Evolutionary conservation across 1,140 invertebrate species (phyloP).

Genomic region (Steinernema feltiae): DNA sequence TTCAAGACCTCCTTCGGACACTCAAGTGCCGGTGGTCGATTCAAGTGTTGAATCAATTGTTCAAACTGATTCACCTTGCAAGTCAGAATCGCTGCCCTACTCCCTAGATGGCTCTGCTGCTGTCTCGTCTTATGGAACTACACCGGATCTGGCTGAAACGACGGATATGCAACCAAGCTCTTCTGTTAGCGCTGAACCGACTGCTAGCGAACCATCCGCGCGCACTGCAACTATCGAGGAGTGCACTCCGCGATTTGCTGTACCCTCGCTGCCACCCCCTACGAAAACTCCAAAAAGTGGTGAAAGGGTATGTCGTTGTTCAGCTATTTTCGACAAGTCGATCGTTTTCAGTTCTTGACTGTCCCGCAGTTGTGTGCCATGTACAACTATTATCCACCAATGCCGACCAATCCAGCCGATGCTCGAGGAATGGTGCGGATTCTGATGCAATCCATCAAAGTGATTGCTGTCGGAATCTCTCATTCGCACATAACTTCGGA

Average conservation of each 20-base stretch:
- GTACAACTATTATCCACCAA: background rate
- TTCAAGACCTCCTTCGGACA: background rate
- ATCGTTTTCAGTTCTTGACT: background rate
- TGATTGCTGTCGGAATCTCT: background rate
- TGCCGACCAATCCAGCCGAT: background rate
- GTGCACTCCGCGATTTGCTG: background rate
- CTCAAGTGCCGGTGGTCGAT: too few relatives aligned
- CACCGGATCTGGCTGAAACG: background rate
- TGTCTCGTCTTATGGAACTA: too few relatives aligned
- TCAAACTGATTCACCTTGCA: too few relatives aligned
- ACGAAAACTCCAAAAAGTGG: background rate
- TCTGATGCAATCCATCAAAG: constrained; percentile 3
- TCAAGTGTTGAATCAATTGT: background rate
- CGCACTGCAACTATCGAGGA: background rate
- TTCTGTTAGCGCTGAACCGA: too few relatives aligned
- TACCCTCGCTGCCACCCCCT: background rate
- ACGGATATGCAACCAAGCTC: too few relatives aligned
- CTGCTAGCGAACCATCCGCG: background rate
- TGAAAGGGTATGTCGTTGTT: background rate
- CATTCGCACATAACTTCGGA: background rate
- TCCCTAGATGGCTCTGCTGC: too few relatives aligned
- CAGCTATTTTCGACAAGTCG: background rate
- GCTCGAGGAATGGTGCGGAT: background rate
- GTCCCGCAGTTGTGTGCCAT: background rate
- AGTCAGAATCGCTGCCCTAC: too few relatives aligned